Conservation (phyloP, 1,140 invertebrate genomes). For the Drosophila guanche region DNA sequence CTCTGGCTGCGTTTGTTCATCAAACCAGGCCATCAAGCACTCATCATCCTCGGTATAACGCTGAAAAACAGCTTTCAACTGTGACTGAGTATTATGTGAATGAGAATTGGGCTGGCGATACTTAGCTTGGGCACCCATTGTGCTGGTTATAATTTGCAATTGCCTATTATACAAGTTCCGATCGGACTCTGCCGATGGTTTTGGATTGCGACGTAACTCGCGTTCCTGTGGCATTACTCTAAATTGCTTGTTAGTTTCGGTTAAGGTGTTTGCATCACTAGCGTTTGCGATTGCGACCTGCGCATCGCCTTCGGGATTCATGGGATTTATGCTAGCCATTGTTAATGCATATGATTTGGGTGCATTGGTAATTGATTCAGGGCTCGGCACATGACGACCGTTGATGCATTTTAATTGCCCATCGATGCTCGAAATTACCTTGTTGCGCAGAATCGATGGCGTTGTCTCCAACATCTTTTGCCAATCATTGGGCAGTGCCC, state of each 20-base stretch:
- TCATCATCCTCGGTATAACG: slow-evolving; percentile 70
- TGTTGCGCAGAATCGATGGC: slow-evolving; percentile 80
- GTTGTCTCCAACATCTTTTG: slow-evolving; percentile 70
- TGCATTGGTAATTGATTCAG: slow-evolving; percentile 48
- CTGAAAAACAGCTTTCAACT: slow-evolving; percentile 49
- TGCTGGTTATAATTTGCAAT: slow-evolving; percentile 76
- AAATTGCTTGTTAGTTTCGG: slow-evolving; percentile 36
- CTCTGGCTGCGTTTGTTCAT: slow-evolving; percentile 28
- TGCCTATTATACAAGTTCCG: slow-evolving; percentile 76
- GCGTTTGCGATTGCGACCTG: background rate
- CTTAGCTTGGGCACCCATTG: slow-evolving; percentile 49
- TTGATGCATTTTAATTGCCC: slow-evolving; percentile 12
- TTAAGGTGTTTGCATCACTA: slow-evolving; percentile 14
- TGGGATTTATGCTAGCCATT: slow-evolving; percentile 2
- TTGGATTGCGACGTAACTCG: slow-evolving; percentile 56
- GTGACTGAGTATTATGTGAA: slow-evolving; percentile 9
- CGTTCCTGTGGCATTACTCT: slow-evolving; percentile 41
- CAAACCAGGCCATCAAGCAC: slow-evolving; percentile 35
- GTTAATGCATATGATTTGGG: slow-evolving; percentile 59
- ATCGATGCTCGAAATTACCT: slow-evolving; percentile 70
- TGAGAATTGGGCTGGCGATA: slow-evolving; percentile 27
- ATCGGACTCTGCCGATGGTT: slow-evolving; percentile 61
- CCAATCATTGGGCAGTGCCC: slow-evolving; percentile 74
- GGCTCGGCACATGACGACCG: slow-evolving; percentile 18
- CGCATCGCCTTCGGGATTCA: too few species aligned